A percentile compares a stretch with the other conserved stretches of the same genome.
These are phyloP conservation scores for Epizoanthus stellaris DNA, from an alignment of 92 coral and sea anemone genomes.

Conservation along the genomic window DNA sequence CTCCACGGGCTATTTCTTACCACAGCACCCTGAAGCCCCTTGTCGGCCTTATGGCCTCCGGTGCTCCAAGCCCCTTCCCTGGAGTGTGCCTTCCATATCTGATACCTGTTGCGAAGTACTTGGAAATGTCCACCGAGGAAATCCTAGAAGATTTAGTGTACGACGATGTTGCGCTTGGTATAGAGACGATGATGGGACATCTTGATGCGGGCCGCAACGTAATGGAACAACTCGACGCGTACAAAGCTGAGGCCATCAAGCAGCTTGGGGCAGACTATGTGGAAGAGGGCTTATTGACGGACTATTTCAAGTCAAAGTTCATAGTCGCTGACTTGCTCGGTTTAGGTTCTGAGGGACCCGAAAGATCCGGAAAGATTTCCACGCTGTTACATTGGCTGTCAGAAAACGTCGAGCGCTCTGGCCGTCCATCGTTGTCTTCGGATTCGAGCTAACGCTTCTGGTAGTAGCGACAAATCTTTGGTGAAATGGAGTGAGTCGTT, in stretches of 20 bases:
- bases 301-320: conserved; percentile 68
- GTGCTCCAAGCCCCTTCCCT: conserved; percentile 97
- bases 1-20: conserved; percentile 84
- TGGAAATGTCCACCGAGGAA: conserved; percentile 85
- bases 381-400: conserved; percentile 88
- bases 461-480: no score
- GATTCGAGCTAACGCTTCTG: conserved; percentile 12
- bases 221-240: conserved; percentile 72
- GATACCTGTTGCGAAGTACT: conserved; percentile 79
- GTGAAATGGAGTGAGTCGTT: no score
- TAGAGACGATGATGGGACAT: conserved; percentile 77
- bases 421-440: conserved; percentile 40
- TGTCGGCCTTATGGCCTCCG: conserved; percentile 86
- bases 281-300: conserved; percentile 53
- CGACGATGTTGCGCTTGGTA: conserved; percentile 72
- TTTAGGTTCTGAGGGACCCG: conserved; percentile 69
- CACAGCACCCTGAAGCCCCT: conserved; percentile 97
- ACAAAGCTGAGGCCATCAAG: conserved; percentile 58
- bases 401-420: conserved; percentile 82
- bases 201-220: conserved; percentile 82
- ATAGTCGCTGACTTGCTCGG: conserved; percentile 80
- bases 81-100: conserved; percentile 97
- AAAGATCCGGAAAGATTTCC: conserved; percentile 69
- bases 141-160: conserved; percentile 72
- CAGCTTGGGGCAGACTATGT: conserved; percentile 26